Base-by-base conservation (phyloP, 2,888 invertebrate genomes). In the Mesochorus sp. region DNA sequence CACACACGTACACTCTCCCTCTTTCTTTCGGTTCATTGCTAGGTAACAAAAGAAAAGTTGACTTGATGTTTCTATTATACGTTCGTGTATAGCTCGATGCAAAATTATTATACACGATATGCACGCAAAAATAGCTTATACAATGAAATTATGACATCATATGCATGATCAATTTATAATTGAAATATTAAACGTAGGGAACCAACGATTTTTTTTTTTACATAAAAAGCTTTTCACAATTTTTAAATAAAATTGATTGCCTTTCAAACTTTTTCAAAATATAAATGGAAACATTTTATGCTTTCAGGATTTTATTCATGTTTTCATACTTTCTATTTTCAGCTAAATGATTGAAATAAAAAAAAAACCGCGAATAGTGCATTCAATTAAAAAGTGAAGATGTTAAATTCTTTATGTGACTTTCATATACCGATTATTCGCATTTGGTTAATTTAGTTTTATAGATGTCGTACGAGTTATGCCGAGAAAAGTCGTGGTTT, bases 21-120 rank as follows among this genome's bases (percentile, higher is more conserved):
- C n/a, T 59, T 37, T 59, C 24, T n/a, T 21, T 28, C 1, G 31
- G 37, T 66, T 39, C 17, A 6, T 6, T 6, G 44, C 17, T 55
- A n/a, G 12, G 12, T 42, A 10, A 74, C 57, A 66, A 66, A 49
- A n/a, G 57, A 66, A 66, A 66, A 74, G 49, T 64, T 57, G 8
- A n/a, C 34, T 37, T 14, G 44, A 66, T 28, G 19, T 67, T 34
- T 42, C 49, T 19, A 37, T 42, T 57, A 14, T 55, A 19, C 12
- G 19, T n/a, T 24, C 4, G 3, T 6, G n/a, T 39, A 55, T 42
- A 28, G 49, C n/a, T 14, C 17, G 19, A 28, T 26, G 26, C 17
- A 17, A 37, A 53, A 42, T 39, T 21, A 59, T 39, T 59, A 5
- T 59, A 4, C 39, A 12, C 12, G 57, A 39, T 24, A 14, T 21